Conservation (phyloP, 2,797 vertebrate genomes). For the Prionace glauca region DNA sequence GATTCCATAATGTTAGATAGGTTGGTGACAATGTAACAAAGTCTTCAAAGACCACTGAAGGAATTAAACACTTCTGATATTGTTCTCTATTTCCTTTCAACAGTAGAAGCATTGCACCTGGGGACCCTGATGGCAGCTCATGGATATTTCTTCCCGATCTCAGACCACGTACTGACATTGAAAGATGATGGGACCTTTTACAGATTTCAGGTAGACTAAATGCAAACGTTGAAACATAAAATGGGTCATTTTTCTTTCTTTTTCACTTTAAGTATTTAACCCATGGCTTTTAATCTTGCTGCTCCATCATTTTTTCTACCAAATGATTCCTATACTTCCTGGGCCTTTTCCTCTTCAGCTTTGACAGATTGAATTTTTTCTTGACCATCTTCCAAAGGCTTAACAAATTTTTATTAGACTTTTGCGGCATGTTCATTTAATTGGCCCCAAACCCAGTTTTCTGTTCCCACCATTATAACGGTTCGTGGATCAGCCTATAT, state of each 20-base stretch:
- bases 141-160: constrained; percentile 96
- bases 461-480: background rate
- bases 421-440: background rate
- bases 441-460: background rate
- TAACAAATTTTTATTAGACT: background rate
- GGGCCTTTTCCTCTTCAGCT: too few species aligned
- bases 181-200: constrained; percentile 97
- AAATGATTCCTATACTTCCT: background rate
- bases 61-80: constrained; percentile 23
- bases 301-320: background rate
- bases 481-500: background rate
- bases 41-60: background rate
- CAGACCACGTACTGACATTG: constrained; percentile 88
- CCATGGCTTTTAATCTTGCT: background rate
- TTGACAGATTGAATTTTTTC: background rate
- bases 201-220: constrained; percentile 77
- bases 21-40: background rate
- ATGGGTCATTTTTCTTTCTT: background rate
- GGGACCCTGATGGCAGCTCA: constrained; percentile 93
- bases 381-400: background rate
- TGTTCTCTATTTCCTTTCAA: constrained; percentile 45
- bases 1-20: background rate
- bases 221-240: background rate
- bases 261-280: background rate
- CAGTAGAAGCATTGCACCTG: constrained; percentile 90